A percentile compares a stretch with the other conserved stretches of the same genome.
phyloP scores from a whole-genome alignment of 1,140 invertebrate species.

The Bradysia coprophila region DNA sequence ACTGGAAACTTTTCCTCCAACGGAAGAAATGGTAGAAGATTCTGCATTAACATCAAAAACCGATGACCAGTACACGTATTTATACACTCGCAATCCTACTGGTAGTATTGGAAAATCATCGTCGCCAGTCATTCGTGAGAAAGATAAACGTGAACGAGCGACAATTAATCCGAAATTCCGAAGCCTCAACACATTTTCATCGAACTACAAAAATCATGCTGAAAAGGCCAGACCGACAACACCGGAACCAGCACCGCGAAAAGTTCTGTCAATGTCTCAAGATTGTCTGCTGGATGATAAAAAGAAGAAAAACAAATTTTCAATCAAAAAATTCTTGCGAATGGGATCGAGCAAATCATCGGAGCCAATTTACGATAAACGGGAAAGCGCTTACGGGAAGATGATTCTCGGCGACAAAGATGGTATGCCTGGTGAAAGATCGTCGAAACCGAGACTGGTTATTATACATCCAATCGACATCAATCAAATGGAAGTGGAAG shows the following conservation, averaged over 20 bases:
- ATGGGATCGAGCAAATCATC: conserved; percentile 33
- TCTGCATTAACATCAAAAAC: not conserved
- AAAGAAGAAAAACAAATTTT: conserved; percentile 53
- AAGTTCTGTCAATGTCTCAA: conserved; percentile 48
- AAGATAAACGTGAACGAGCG: conserved; percentile 50
- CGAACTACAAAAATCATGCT: conserved; percentile 17
- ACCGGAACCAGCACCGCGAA: conserved; percentile 41
- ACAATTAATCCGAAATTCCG: conserved; percentile 43
- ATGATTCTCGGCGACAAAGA: conserved; percentile 15
- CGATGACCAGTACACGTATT: not conserved
- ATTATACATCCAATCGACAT: conserved; percentile 78
- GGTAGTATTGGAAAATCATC: conserved; percentile 31
- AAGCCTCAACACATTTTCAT: conserved; percentile 21
- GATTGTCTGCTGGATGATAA: conserved; percentile 49
- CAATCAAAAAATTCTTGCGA: conserved; percentile 62
- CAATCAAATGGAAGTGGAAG: conserved; percentile 55
- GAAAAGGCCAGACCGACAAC: conserved; percentile 18
- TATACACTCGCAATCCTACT: conserved; percentile 36
- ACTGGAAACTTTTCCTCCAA: not conserved
- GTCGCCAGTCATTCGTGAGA: conserved; percentile 48
- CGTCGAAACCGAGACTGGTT: conserved; percentile 50
- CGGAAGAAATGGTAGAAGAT: not conserved
- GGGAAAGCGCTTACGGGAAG: conserved; percentile 20
- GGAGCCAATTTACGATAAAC: conserved; percentile 12
- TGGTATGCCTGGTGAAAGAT: conserved; percentile 7